These are phyloP conservation scores for Mastigias papua DNA, from an alignment of 30 jellyfish, hydroid and myxozoan genomes.

Conservation along the genomic window DNA sequence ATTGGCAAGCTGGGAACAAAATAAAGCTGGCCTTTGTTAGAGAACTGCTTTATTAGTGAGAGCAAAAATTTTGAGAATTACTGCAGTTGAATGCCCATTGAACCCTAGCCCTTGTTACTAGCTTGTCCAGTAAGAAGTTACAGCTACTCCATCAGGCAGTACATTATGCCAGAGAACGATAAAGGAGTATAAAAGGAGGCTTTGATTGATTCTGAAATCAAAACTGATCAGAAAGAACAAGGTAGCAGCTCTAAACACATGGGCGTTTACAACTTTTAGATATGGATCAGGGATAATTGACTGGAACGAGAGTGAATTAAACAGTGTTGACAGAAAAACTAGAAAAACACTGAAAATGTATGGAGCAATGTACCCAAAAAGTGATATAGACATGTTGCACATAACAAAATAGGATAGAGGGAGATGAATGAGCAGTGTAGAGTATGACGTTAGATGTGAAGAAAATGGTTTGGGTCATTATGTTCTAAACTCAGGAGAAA, in stretches of 20 bases:
- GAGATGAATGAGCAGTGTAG: neutral
- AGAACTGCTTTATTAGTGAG: too few relatives aligned
- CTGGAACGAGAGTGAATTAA: neutral
- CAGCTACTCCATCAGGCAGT: too few relatives aligned
- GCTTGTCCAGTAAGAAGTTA: too few relatives aligned
- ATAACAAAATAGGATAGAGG: neutral
- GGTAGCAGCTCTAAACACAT: neutral
- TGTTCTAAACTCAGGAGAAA: slow-evolving; percentile 6
- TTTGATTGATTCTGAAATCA: neutral
- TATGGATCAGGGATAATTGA: neutral
- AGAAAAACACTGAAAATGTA: slow-evolving; percentile 23
- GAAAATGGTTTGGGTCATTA: slow-evolving; percentile 7
- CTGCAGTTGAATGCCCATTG: too few relatives aligned
- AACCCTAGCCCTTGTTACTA: too few relatives aligned
- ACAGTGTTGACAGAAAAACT: neutral
- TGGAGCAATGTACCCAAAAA: slow-evolving; percentile 21
- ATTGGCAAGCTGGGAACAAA: too few relatives aligned
- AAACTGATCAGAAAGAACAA: neutral
- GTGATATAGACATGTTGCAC: neutral
- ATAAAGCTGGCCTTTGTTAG: too few relatives aligned
- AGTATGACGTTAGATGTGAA: neutral
- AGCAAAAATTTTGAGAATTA: too few relatives aligned
- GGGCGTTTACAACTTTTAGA: neutral
- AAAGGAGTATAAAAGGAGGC: too few relatives aligned
- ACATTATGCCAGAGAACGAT: too few relatives aligned